Evolutionary conservation across 2,797 vertebrate genomes (phyloP).

Genomic region (Spheniscus humboldti): DNA sequence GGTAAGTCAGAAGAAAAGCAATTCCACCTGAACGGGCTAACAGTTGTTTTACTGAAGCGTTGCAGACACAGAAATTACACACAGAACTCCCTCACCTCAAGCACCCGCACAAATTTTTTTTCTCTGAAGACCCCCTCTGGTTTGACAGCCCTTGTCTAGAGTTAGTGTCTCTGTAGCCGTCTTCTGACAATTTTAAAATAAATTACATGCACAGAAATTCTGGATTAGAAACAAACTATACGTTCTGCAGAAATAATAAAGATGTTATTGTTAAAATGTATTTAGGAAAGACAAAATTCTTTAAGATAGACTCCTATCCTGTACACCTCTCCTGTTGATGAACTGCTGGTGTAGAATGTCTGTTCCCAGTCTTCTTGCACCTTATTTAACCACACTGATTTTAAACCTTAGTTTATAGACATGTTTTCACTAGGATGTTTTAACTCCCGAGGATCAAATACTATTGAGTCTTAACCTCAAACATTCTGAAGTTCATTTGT

Average conservation of each 20-base stretch:
- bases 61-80: conserved; percentile 24
- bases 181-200: not conserved
- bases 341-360: not conserved
- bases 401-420: not conserved
- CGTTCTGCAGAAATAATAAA: not conserved
- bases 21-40: not conserved
- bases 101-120: not conserved
- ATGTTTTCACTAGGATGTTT: not conserved
- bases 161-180: not conserved
- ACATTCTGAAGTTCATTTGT: not conserved
- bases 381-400: not conserved
- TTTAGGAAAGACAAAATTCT: not conserved
- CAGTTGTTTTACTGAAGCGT: not conserved
- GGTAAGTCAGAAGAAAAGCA: not conserved
- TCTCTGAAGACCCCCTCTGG: not conserved
- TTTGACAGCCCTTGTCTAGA: not conserved
- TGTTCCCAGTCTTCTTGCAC: not conserved
- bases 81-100: not conserved
- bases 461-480: not conserved
- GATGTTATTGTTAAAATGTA: not conserved
- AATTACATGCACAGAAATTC: not conserved
- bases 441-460: not conserved
- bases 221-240: rapidly evolving
- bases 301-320: not conserved
- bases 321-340: not conserved